Base-by-base conservation (phyloP, 2,797 vertebrate genomes). In the Hemitrygon akajei region DNA sequence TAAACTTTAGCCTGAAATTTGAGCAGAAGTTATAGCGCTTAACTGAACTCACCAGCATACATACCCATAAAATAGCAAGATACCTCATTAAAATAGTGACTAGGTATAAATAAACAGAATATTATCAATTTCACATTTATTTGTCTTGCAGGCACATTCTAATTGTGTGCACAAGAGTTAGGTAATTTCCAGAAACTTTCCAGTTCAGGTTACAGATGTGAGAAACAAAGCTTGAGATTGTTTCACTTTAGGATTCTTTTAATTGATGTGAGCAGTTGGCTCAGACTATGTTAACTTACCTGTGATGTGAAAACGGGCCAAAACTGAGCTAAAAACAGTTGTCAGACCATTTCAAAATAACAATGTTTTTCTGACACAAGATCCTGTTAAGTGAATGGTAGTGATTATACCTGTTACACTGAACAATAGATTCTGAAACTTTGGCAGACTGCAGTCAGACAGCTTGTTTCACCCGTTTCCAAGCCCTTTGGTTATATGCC, bases 211-310 rank as follows among this genome's bases (percentile, higher is more conserved):
- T 96, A 96, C 97, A 97, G 97, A 97, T 97, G 97, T 96, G 96
- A 96, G 95, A 96, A 97, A 98, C 97, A 98, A 97, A 97, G 96
- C 96, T 95, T 94, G 95, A 95, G 96, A 97, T 98, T 98, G 97
- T 98, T 98, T 96, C 95, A 94, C 95, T 94, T 95, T 96, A 95
- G 95, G 96, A 97, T 97, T 95, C 96, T 96, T 69, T 97, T 96
- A 94, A 96, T 95, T 96, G 95, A 96, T 97, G 96, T 97, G 96
- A 97, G 97, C 97, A 95, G 95, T 94, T 94, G 96, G 96, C 97
- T 97, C 96, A 96, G 96, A 96, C 96, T 95, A 95, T 94, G 95
- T 95, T 47, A 97, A 96, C 96, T 97, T 97, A 98, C 97, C 97
- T 98, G 97, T 96, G 96, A 96, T 97, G 96, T 96, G 95, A 96